phyloP scores from a whole-genome alignment of 2,797 vertebrate species.

The Streptopelia turtur region DNA sequence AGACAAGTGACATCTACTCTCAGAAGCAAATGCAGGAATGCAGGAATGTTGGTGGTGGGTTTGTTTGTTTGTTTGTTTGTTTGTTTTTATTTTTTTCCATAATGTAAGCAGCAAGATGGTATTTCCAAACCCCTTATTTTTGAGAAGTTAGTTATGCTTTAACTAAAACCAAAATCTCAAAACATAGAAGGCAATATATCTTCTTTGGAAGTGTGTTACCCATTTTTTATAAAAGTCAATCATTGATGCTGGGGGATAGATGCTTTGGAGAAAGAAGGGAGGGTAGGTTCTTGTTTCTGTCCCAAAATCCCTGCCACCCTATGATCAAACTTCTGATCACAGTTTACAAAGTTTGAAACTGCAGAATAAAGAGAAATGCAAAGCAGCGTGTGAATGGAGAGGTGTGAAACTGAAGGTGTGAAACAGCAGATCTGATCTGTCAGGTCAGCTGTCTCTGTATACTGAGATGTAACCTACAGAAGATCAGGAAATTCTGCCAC shows the following conservation, averaged over 20 bases:
- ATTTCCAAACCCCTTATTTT: slow-evolving; percentile 67
- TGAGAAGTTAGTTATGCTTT: slow-evolving; percentile 62
- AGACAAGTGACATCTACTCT: slow-evolving; percentile 24
- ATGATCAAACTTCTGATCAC: slow-evolving; percentile 20
- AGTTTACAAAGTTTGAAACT: slow-evolving; percentile 45
- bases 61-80: not conserved
- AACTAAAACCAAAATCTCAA: slow-evolving; percentile 63
- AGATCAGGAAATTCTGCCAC: not conserved
- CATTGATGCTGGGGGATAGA: slow-evolving; percentile 1
- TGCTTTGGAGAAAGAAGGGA: not conserved
- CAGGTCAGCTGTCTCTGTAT: slow-evolving; percentile 4
- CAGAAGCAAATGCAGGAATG: slow-evolving; percentile 35
- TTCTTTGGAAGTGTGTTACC: slow-evolving; percentile 47
- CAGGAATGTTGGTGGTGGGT: not conserved
- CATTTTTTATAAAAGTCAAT: slow-evolving; percentile 17
- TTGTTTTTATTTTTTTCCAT: not conserved
- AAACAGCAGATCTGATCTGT: slow-evolving; percentile 33
- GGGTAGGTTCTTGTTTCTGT: not conserved
- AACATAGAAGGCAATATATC: not conserved
- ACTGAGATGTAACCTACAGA: not conserved
- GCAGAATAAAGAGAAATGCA: slow-evolving; percentile 42
- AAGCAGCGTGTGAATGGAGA: slow-evolving; percentile 1
- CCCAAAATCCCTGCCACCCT: not conserved
- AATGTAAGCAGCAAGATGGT: slow-evolving; percentile 30
- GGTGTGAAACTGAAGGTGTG: slow-evolving; percentile 7